phyloP scores from a whole-genome alignment of 30 jellyfish, hydroid and myxozoan species.

The Pseudorhiza aurosa region DNA sequence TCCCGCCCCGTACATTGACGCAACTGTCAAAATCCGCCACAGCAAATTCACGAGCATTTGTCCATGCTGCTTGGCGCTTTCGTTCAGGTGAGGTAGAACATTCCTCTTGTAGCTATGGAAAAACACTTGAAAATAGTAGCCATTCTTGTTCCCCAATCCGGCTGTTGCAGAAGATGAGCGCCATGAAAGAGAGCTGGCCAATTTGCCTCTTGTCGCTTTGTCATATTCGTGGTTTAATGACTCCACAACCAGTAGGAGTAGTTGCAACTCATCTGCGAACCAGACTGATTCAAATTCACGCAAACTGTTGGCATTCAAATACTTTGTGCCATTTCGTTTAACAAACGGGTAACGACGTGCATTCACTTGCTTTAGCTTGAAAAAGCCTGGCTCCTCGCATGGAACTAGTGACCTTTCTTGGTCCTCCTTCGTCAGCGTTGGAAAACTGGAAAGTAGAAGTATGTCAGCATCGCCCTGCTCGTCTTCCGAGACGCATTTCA shows the following conservation, averaged over 20 bases:
- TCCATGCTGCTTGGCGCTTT: neutral
- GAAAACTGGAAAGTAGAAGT: constrained; percentile 34
- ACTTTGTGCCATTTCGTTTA: neutral
- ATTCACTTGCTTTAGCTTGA: constrained; percentile 13
- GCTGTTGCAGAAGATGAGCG: constrained; percentile 12
- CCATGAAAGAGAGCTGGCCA: constrained; percentile 47
- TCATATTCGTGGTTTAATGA: constrained; percentile 23
- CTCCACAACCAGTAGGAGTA: constrained; percentile 9
- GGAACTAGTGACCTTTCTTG: constrained; percentile 17
- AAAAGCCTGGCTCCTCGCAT: constrained; percentile 44
- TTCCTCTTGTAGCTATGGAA: constrained; percentile 27
- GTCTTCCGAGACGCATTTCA: constrained; percentile 41
- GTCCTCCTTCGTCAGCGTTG: constrained; percentile 11
- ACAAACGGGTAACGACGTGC: constrained; percentile 32
- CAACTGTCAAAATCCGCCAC: neutral
- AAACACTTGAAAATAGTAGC: neutral
- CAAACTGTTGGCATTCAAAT: constrained; percentile 37
- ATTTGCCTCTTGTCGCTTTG: constrained; percentile 16
- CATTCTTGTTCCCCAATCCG: neutral
- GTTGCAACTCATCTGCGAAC: constrained; percentile 35
- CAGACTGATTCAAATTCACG: constrained; percentile 48
- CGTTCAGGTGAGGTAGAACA: constrained; percentile 33
- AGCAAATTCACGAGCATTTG: constrained; percentile 10
- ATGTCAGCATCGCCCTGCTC: constrained; percentile 57
- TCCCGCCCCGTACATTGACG: neutral